Conservation (phyloP, 1,140 invertebrate species). For the Meteorus sp. region DNA sequence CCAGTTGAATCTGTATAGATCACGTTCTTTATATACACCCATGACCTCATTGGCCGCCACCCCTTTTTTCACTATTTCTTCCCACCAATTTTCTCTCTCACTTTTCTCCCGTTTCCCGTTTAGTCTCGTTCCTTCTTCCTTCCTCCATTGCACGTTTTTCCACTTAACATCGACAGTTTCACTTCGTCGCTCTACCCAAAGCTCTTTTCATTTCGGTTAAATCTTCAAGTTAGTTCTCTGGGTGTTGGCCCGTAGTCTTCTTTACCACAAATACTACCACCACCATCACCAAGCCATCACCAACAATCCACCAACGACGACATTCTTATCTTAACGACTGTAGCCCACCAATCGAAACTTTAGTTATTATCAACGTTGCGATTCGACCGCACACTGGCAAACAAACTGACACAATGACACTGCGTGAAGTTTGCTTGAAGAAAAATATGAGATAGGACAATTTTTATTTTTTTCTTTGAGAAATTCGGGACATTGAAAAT, state of each 20-base stretch:
- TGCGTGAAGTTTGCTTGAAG: neutral
- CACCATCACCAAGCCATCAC: neutral
- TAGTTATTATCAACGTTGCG: conserved; percentile 41
- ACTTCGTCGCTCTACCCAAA: no score
- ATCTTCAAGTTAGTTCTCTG: conserved; percentile 21
- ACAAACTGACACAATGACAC: neutral
- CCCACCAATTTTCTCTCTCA: neutral
- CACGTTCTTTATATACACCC: neutral
- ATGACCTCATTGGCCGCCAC: no score
- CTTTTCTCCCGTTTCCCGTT: conserved; percentile 6
- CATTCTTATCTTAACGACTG: conserved; percentile 42
- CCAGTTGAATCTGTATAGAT: neutral
- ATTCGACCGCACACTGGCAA: conserved; percentile 18
- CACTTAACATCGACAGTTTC: no score
- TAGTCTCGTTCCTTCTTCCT: conserved; percentile 3
- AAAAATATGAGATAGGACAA: neutral
- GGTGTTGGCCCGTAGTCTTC: conserved; percentile 4
- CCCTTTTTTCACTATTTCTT: no score
- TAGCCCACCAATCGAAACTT: conserved; percentile 41
- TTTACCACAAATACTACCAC: neutral
- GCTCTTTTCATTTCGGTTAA: conserved; percentile 14
- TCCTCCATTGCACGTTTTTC: no score
- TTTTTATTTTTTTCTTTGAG: neutral
- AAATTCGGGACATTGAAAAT: neutral
- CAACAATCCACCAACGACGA: neutral